Evolutionary conservation across 2,888 invertebrate genomes (phyloP), one percentile per base, ranked within the genome.

Genomic region (Hypomecis punctinalis): DNA sequence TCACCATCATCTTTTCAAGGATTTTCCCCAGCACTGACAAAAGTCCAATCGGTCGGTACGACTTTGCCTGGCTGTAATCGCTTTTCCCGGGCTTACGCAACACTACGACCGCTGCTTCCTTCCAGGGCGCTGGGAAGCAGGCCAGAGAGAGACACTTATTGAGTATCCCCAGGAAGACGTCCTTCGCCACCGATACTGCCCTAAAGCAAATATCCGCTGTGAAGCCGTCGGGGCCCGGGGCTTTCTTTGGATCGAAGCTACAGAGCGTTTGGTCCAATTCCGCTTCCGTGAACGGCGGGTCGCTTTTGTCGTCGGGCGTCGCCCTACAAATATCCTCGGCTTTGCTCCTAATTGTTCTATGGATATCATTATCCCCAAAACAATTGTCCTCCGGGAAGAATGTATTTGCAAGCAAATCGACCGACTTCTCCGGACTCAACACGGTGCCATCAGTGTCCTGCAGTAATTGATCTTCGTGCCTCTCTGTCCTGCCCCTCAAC

Each of bases 201-300:
- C 7, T 11, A 0, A 11, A 36, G 43, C 70, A 72, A n/a, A n/a
- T n/a, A 76, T 75, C n/a, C 73, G 75, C 23, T 2, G 23, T 23
- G 23, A 23, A 23, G 23, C 23, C 23, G 23, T 23, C 23, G 23
- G 23, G 23, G 1, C 23, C 23, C 23, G 23, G 23, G 23, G 23
- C 23, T 23, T 23, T 23, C 23, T 23, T 23, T 1, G 47, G 47
- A 10, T 23, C 10, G 33, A 33, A 47, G 33, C 47, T 10, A 1
- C 23, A 4, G 5, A 47, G 10, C 4, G 47, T 23, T 10, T 23
- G 5, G 6, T 7, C 23, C 47, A 47, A 1, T 23, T 47, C 47
- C 6, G 47, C 23, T 23, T 5, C 6, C 33, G 47, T 47, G 33
- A 47, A 47, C 0, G 47, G 47, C 23, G 47, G 47, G 5, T 47